Percentiles rank a stretch among this genome's conserved stretches.
These are phyloP conservation scores for Python bivittatus DNA, from an alignment of 2,113 vertebrate genomes.

Conservation along the genomic window DNA sequence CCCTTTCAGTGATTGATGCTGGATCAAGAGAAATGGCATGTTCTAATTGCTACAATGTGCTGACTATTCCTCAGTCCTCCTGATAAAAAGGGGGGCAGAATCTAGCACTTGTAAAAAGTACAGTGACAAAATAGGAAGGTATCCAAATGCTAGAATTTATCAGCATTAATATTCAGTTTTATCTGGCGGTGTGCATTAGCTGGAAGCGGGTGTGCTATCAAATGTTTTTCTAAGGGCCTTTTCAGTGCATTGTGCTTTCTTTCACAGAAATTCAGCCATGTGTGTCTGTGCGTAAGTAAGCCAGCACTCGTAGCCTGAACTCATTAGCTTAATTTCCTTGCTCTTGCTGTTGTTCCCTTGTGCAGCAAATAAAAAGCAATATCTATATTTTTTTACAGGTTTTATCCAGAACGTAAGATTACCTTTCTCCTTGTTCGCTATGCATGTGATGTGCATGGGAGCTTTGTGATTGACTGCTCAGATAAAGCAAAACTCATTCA, in stretches of 20 bases:
- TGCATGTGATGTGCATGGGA: background rate
- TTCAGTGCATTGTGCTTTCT: background rate
- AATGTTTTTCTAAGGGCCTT: background rate
- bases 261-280: background rate
- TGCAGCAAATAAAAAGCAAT: slow-evolving; percentile 2
- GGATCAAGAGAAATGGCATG: background rate
- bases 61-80: background rate
- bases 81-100: background rate
- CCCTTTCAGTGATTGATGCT: background rate
- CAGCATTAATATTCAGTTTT: background rate
- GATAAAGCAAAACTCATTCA: slow-evolving; percentile 55
- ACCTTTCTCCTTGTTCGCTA: slow-evolving; percentile 12
- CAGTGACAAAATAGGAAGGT: background rate
- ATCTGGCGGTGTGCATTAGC: background rate
- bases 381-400: background rate
- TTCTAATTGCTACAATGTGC: background rate
- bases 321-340: background rate
- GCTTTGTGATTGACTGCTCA: slow-evolving; percentile 35
- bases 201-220: background rate
- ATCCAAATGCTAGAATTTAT: background rate
- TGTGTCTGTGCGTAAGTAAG: background rate
- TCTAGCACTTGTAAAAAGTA: background rate
- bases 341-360: slow-evolving; percentile 6
- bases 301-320: background rate
- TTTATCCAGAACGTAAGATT: slow-evolving; percentile 13